Base-by-base conservation (phyloP, 1,140 invertebrate species). In the Drosophila aff. region DNA sequence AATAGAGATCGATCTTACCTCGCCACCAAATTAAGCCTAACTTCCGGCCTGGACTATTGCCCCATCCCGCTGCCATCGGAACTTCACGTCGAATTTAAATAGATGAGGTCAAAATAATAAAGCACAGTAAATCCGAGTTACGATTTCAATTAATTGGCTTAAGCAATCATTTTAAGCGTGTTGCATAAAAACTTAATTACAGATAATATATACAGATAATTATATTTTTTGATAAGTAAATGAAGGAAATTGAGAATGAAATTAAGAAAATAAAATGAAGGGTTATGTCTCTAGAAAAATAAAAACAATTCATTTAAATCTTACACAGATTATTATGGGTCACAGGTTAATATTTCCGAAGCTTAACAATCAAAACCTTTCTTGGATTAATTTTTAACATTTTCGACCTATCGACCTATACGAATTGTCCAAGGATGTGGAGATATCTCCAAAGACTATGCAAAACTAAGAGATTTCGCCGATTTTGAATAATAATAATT, bases 1-100 rank as follows among this genome's bases (percentile, higher is more conserved):
- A 50, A 84, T 83, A 44, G 73, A 83, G 55, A 82, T 83, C 28
- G 84, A 87, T 74, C 69, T 87, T 16, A 87, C 81, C 71, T 82
- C 83, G 47, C 76, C 83, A 18, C 41, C 49, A 13, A 46, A 59
- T 52, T 15, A 55, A 9, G 31, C 7, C 16, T 71, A 67, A 68
- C 23, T 68, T 65, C 60, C 66, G 43, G 13, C 11, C 16, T 58
- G 31, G 33, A 21, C 26, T 64, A 8, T 31, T n/a, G 21, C 9
- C 18, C 28, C 52, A 13, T 9, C 11, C 15, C 38, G 21, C 16
- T 4, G 53, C 47, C 23, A 41, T 26, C 21, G 36, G 53, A 44
- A 44, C 4, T 62, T 13, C 13, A 44, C 8, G 11, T 44, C 11
- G 31, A 31, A n/a, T 41, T 40, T 58, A 43, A 61, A 62, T 65